Base-by-base conservation (phyloP, 2,797 vertebrate genomes). In the Propithecus perrieri region DNA sequence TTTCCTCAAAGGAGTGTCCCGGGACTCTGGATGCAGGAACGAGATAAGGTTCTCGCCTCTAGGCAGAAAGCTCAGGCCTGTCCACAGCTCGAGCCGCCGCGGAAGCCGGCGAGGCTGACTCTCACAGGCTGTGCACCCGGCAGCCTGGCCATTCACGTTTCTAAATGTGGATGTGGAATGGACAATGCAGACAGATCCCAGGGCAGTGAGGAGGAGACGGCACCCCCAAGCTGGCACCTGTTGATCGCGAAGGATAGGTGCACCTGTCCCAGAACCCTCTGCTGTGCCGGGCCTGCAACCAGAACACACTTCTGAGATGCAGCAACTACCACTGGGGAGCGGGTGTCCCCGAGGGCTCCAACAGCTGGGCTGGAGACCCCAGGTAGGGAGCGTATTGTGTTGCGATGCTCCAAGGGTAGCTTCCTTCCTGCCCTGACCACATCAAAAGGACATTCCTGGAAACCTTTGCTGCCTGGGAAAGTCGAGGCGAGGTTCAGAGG, bases 381-480 rank as follows among this genome's bases (percentile, higher is more conserved):
- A 98, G 97, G 94, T 90, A 97, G 98, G 88, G 97, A 96, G 94
- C 90, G 41, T 74, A 95, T 96, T 3, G 1, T 74, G 96, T n/a
- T 86, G 94, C 95, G 97, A 98, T 98, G 97, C 95, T 92, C 74
- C 90, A 97, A 97, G 97, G 97, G 96, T 90, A 95, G 97, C 95
- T 97, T 97, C 97, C 97, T 98, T 97, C 98, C 97, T 98, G 92
- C 81, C 97, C 97, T 55, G 95, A 46, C 84, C 84, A 96, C 95
- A 87, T 91, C 96, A 96, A 97, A 83, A 43, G 41, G 28, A 53
- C 18, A 30, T 85, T 97, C 95, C 97, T 95, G 94, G 97, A 97
- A 98, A 97, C 87, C 79, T 92, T 95, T 63, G 28, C 93, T 94
- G 28, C 14, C 90, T 97, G 95, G 83, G 95, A 81, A 80, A 78